Conservation (phyloP, 2,888 invertebrate genomes). For the Drosophila dives region DNA sequence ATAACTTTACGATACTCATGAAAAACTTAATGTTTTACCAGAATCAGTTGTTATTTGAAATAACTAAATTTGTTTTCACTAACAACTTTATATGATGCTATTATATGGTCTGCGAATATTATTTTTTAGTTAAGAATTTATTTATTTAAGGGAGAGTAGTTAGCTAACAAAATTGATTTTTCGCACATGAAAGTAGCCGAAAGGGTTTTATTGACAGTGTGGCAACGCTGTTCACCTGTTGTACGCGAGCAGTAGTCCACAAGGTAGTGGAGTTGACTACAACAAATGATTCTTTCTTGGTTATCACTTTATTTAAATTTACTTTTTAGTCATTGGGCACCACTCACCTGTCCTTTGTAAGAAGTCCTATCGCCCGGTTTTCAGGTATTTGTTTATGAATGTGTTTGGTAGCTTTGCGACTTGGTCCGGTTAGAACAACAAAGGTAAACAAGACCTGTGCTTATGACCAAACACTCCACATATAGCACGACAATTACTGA, state of each 20-base stretch:
- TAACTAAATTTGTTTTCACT: not conserved
- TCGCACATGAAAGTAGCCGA: slow-evolving; percentile 15
- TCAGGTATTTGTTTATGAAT: not conserved
- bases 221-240: slow-evolving; percentile 68
- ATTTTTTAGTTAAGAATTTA: not conserved
- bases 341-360: slow-evolving; percentile 34
- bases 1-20: not conserved
- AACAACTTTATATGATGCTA: not conserved
- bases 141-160: slow-evolving; percentile 1
- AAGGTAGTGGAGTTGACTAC: slow-evolving; percentile 43
- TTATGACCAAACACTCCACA: not conserved
- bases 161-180: slow-evolving; percentile 40
- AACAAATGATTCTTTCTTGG: slow-evolving; percentile 46
- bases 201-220: slow-evolving; percentile 12
- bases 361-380: slow-evolving; percentile 1
- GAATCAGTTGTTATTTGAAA: slow-evolving; percentile 1
- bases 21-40: not conserved
- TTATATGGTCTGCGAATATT: not conserved
- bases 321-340: not conserved
- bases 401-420: not conserved
- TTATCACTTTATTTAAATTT: slow-evolving; percentile 20
- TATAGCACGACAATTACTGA: slow-evolving; percentile 6
- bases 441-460: slow-evolving; percentile 5
- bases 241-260: slow-evolving; percentile 63
- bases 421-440: not conserved